These are phyloP conservation scores for Mimumesa dahlbomi DNA, from an alignment of 2,888 invertebrate species.

Conservation along the genomic window DNA sequence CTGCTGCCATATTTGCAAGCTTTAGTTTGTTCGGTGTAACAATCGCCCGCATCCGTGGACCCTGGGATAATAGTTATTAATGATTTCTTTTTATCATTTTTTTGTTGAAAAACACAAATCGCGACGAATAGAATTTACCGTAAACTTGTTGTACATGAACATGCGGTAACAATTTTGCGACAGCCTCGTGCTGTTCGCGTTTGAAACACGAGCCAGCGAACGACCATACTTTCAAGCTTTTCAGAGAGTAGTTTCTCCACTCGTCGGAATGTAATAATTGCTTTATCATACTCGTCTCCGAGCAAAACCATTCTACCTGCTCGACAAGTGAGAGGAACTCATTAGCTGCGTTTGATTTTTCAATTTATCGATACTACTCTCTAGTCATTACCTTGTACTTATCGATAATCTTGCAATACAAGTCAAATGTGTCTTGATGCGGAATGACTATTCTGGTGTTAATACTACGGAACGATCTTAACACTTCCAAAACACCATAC, in stretches of 20 bases:
- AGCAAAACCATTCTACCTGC: slow-evolving; percentile 10
- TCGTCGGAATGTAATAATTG: not conserved
- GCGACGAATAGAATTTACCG: too few relatives aligned
- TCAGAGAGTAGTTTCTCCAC: not conserved
- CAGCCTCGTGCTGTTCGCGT: not conserved
- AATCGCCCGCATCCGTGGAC: slow-evolving; percentile 11
- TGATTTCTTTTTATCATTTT: too few relatives aligned
- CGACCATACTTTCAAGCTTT: not conserved
- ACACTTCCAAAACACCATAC: not conserved
- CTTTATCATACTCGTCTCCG: slow-evolving; percentile 5
- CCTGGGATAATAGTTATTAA: slow-evolving; percentile 4
- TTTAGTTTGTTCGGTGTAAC: not conserved
- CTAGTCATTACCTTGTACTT: slow-evolving; percentile 13
- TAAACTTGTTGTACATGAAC: slow-evolving; percentile 5
- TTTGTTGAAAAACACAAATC: too few relatives aligned
- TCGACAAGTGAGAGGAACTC: not conserved
- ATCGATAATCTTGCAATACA: slow-evolving; percentile 1
- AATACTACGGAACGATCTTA: not conserved
- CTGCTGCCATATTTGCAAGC: not conserved
- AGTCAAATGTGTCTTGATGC: not conserved
- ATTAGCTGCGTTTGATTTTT: not conserved
- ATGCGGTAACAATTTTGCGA: slow-evolving; percentile 8
- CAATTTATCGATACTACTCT: not conserved
- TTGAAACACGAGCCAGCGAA: slow-evolving; percentile 8
- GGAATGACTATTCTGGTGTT: slow-evolving; percentile 6